Conservation (phyloP, 2,888 invertebrate genomes). For the Candidula unifasciata region DNA sequence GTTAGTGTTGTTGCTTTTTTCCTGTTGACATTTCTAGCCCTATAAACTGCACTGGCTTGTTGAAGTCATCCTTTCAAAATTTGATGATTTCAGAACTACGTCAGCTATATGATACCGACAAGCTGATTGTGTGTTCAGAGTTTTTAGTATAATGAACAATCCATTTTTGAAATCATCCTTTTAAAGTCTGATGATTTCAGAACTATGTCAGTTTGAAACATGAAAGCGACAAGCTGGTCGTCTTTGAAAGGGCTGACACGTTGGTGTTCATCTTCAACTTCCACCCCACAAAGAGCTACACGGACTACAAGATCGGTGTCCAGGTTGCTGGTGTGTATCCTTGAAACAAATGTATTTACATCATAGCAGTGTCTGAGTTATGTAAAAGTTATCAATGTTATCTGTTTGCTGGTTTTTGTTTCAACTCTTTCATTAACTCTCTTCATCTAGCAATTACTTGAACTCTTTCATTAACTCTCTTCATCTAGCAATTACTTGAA, state of each 20-base stretch:
- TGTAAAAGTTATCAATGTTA: too few species aligned
- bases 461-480: too few species aligned
- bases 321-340: slow-evolving; percentile 86
- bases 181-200: slow-evolving; percentile 56
- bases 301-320: slow-evolving; percentile 95
- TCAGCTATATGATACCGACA: slow-evolving; percentile 96
- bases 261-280: slow-evolving; percentile 97
- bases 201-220: slow-evolving; percentile 96
- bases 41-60: too few species aligned
- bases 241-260: slow-evolving; percentile 91
- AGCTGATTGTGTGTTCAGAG: slow-evolving; percentile 93
- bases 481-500: too few species aligned
- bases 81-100: slow-evolving; percentile 81
- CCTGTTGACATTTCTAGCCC: too few species aligned
- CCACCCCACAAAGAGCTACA: slow-evolving; percentile 92
- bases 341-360: slow-evolving; percentile 54
- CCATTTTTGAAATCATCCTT: not conserved
- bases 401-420: too few species aligned
- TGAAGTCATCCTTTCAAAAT: not conserved
- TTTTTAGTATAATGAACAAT: too few species aligned
- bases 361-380: not conserved
- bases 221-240: slow-evolving; percentile 94
- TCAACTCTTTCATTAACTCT: too few species aligned
- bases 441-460: too few species aligned
- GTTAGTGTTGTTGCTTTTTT: too few species aligned